Evolutionary conservation across 2,888 invertebrate genomes (phyloP), one percentile per base, ranked within the genome.

Genomic region (Actias luna): DNA sequence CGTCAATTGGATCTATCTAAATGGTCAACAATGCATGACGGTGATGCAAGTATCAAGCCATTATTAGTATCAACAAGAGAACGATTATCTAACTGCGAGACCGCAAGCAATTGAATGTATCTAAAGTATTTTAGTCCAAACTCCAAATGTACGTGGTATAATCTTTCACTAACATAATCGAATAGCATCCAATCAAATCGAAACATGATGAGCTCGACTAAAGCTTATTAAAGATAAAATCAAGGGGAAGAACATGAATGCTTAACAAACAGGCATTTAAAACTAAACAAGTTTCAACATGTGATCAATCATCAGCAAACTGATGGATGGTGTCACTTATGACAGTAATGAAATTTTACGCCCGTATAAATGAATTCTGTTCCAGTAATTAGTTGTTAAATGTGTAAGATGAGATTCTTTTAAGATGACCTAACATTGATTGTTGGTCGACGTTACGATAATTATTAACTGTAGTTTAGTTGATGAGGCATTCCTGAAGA

Each of bases 311-410:
- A 80, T 76, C 64, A 67, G 67, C 73, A 76, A 84, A 87, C 87
- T 85, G 88, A 90, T 85, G 80, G 78, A 77, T 79, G 78, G 80
- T 79, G 79, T 77, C 77, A 80, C 76, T 77, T 77, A 75, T 80
- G 85, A 85, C 84, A 80, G 77, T 86, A 86, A 87, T 87, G 82
- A 87, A 87, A 85, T 86, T 85, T 86, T 78, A 87, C 82, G 80
- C 87, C 87, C 87, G 87, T 87, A 87, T 86, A 77, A 68, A 50
- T 76, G 74, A 76, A 77, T 82, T 80, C 59, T 31, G 63, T 63
- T 59, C 36, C 81, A 72, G 67, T 76, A 72, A 76, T 79, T 78
- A 76, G 65, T 67, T 71, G 68, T 73, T 75, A 72, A 75, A 68
- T 71, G 69, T 66, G 67, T 61, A 62, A 46, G 58, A 63, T 52